Conservation (phyloP, 1,140 invertebrate genomes). For the Cyclina sinensis region DNA sequence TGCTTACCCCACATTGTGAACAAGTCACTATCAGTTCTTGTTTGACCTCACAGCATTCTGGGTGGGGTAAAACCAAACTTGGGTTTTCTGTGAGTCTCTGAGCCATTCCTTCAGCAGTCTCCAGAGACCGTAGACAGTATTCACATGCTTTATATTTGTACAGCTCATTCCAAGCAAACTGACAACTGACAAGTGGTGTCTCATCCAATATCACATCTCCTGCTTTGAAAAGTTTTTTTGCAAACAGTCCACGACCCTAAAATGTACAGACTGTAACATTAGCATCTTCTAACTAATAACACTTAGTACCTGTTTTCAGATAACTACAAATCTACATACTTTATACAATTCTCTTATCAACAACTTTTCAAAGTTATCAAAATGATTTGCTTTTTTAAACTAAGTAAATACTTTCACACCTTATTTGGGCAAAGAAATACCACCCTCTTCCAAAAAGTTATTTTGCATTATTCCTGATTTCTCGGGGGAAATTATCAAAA, state of each 20-base stretch:
- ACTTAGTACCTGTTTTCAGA: no score
- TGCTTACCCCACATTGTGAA: constrained; percentile 90
- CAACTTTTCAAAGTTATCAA: no score
- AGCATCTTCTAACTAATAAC: no score
- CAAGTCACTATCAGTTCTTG: constrained; percentile 90
- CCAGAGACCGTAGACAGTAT: constrained; percentile 94
- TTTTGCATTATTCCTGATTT: no score
- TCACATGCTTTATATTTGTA: constrained; percentile 96
- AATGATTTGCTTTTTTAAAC: no score
- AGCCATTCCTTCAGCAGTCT: constrained; percentile 95
- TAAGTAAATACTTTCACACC: no score
- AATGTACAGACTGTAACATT: no score
- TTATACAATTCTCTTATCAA: no score
- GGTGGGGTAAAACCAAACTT: constrained; percentile 91
- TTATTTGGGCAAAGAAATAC: no score
- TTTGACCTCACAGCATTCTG: constrained; percentile 91
- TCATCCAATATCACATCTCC: constrained; percentile 96
- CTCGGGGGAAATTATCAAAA: no score
- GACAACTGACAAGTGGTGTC: constrained; percentile 94
- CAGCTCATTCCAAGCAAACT: constrained; percentile 97
- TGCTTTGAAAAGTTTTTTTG: constrained; percentile 90
- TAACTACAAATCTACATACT: no score
- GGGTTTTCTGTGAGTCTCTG: constrained; percentile 90
- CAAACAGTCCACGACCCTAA: constrained; percentile 96
- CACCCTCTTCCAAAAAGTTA: no score